These are phyloP conservation scores for Sarcophilus harrisii DNA, from an alignment of 2,797 vertebrate species.

Conservation along the genomic window DNA sequence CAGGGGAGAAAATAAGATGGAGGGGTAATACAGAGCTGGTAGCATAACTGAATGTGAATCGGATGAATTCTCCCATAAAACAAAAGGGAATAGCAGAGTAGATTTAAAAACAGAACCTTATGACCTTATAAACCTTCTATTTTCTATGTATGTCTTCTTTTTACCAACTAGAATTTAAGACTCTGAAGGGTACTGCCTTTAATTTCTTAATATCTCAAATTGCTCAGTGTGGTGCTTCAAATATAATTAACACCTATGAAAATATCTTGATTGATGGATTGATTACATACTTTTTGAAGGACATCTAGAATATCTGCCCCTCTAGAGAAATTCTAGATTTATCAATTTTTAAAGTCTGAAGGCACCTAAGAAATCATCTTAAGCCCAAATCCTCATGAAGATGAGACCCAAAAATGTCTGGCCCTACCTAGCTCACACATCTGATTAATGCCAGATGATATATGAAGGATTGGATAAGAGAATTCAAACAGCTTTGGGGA, in stretches of 20 bases:
- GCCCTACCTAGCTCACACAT: not conserved
- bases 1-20: too few species aligned
- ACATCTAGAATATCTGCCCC: not conserved
- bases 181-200: not conserved
- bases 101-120: too few species aligned
- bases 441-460: not conserved
- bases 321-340: not conserved
- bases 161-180: conserved; percentile 9
- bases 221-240: not conserved
- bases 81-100: too few species aligned
- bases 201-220: conserved; percentile 20
- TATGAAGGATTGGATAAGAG: not conserved
- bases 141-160: not conserved
- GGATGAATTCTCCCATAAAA: too few species aligned
- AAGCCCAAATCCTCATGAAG: not conserved
- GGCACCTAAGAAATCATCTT: not conserved
- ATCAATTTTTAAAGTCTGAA: not conserved
- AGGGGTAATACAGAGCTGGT: too few species aligned
- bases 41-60: too few species aligned
- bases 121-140: too few species aligned
- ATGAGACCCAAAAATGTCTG: not conserved
- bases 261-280: not conserved
- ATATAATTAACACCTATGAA: not conserved
- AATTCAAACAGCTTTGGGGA: not conserved
- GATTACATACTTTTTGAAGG: too few species aligned